A percentile compares a stretch with the other conserved stretches of the same genome.
phyloP scores from a whole-genome alignment of 92 coral and sea anemone genomes.

The Phenganax subtilis region DNA sequence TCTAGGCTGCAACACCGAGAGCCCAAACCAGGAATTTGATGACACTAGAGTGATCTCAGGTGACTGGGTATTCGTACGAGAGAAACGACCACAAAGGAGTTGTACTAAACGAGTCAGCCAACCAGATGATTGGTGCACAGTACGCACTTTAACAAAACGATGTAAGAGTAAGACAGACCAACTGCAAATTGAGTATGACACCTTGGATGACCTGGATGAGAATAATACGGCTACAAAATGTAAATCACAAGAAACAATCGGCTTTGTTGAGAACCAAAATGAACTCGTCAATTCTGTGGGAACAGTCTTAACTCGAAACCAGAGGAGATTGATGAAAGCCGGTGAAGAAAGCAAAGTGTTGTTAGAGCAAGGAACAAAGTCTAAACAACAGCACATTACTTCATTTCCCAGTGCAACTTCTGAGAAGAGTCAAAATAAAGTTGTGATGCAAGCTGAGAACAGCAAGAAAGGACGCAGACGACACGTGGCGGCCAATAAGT shows the following conservation, averaged over 20 bases:
- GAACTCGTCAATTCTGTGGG: slow-evolving; percentile 1
- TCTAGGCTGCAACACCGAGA: slow-evolving; percentile 37
- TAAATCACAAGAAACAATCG: neutral
- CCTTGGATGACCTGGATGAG: neutral
- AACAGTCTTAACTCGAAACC: slow-evolving; percentile 55
- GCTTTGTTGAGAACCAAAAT: slow-evolving; percentile 14
- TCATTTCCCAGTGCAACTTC: slow-evolving; percentile 3
- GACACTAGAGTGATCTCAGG: slow-evolving; percentile 65
- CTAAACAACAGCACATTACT: slow-evolving; percentile 10
- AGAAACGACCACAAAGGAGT: slow-evolving; percentile 42
- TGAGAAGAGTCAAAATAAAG: slow-evolving; percentile 30
- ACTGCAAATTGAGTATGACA: slow-evolving; percentile 5
- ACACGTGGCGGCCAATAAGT: slow-evolving; percentile 41
- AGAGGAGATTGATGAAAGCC: slow-evolving; percentile 56
- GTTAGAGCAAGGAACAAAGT: slow-evolving; percentile 32
- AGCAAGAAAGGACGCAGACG: slow-evolving; percentile 46
- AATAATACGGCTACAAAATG: neutral
- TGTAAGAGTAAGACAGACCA: neutral
- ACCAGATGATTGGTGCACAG: slow-evolving; percentile 30
- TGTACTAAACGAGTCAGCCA: slow-evolving; percentile 25
- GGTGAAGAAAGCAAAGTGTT: slow-evolving; percentile 47
- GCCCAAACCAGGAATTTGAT: slow-evolving; percentile 37
- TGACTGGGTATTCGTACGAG: slow-evolving; percentile 90
- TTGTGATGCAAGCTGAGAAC: slow-evolving; percentile 34
- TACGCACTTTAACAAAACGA: slow-evolving; percentile 7